Percentiles rank a stretch among this genome's conserved stretches.
These are phyloP conservation scores for Dyspetes luteomarginatus DNA, from an alignment of 2,888 invertebrate genomes.

Conservation along the genomic window DNA sequence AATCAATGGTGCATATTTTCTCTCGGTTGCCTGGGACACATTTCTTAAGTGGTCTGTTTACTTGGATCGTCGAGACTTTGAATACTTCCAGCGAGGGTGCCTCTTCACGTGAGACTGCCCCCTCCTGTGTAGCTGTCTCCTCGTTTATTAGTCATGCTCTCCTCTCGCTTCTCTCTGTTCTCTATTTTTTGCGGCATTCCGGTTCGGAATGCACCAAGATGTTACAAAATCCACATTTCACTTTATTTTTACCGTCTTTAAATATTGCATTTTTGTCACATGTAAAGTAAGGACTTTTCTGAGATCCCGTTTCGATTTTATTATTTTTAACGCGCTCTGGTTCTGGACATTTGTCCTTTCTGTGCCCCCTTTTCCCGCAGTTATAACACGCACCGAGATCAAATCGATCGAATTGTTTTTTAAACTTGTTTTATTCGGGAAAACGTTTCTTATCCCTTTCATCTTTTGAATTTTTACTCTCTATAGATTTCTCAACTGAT, in stretches of 20 bases:
- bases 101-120: slow-evolving; percentile 17
- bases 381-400: not conserved
- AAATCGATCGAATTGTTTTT: not conserved
- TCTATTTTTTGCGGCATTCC: slow-evolving; percentile 43
- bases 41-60: slow-evolving; percentile 62
- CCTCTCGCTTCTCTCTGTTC: slow-evolving; percentile 1
- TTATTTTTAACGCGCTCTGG: not conserved
- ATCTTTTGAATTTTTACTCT: too few species aligned
- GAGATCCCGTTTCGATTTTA: slow-evolving; percentile 10
- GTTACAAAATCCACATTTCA: slow-evolving; percentile 39
- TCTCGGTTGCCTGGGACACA: slow-evolving; percentile 45
- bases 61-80: too few species aligned
- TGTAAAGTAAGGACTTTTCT: slow-evolving; percentile 11
- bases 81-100: not conserved
- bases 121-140: not conserved
- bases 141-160: slow-evolving; percentile 25
- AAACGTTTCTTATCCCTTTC: not conserved
- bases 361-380: slow-evolving; percentile 7
- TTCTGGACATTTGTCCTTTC: not conserved
- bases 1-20: slow-evolving; percentile 60
- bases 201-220: slow-evolving; percentile 7
- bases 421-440: not conserved
- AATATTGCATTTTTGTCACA: not conserved
- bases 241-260: not conserved
- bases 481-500: too few species aligned